These are phyloP conservation scores for Sericinus montela DNA, from an alignment of 2,888 invertebrate genomes.

Conservation along the genomic window DNA sequence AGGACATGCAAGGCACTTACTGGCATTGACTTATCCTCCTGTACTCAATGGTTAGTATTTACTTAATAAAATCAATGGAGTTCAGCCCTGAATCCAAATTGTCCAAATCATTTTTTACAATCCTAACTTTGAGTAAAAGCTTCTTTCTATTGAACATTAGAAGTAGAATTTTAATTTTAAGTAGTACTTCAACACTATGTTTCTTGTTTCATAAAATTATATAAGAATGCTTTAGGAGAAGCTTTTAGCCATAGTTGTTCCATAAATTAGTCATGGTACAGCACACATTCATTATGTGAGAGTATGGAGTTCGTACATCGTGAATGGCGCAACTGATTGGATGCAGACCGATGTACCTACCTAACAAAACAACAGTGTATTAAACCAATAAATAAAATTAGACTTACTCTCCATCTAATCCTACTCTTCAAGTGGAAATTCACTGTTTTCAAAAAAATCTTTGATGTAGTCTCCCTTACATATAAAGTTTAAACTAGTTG, in stretches of 20 bases:
- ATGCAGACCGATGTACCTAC: constrained; percentile 55
- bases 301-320: constrained; percentile 57
- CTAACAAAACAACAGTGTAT: constrained; percentile 41
- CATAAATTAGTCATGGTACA: constrained; percentile 48
- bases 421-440: too few relatives aligned
- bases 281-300: constrained; percentile 62
- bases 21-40: constrained; percentile 93
- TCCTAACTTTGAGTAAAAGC: constrained; percentile 24
- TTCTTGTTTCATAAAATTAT: too few relatives aligned
- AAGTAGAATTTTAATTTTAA: too few relatives aligned
- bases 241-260: constrained; percentile 35
- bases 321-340: constrained; percentile 45
- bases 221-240: constrained; percentile 39
- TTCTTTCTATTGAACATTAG: background rate
- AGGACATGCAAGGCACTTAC: constrained; percentile 94
- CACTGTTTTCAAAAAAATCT: too few relatives aligned
- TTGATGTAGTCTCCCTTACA: too few relatives aligned
- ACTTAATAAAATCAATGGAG: constrained; percentile 23
- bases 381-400: too few relatives aligned
- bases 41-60: constrained; percentile 95
- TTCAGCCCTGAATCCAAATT: constrained; percentile 33
- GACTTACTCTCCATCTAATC: too few relatives aligned
- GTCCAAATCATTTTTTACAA: constrained; percentile 35
- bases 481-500: too few relatives aligned
- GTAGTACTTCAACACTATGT: too few relatives aligned